Evolutionary conservation across 2,113 vertebrate species (phyloP).

Genomic region (Gallinago jamesoni): DNA sequence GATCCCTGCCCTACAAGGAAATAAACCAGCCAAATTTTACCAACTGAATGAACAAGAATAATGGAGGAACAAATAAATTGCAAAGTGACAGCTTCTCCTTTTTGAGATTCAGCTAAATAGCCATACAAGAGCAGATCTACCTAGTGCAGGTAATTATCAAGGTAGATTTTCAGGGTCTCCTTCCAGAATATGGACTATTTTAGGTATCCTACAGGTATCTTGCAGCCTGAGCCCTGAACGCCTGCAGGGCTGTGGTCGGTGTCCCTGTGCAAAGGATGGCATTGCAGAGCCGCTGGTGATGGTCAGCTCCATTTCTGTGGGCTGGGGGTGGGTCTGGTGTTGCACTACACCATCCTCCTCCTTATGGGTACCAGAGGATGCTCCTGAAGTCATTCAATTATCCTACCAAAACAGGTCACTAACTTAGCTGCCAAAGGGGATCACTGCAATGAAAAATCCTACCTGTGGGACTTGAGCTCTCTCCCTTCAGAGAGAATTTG

Average conservation of each 20-base stretch:
- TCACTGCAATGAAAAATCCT: neutral
- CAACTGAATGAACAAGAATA: neutral
- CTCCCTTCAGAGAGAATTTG: neutral
- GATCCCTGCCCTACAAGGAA: neutral
- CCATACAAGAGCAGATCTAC: fast-evolving
- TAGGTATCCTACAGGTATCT: neutral
- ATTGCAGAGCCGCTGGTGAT: neutral
- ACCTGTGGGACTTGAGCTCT: neutral
- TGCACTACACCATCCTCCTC: neutral
- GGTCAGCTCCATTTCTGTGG: neutral
- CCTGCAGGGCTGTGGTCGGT: fast-evolving
- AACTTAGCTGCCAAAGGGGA: neutral
- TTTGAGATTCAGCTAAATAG: neutral
- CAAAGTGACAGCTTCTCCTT: neutral
- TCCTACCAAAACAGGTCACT: neutral
- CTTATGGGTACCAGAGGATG: neutral
- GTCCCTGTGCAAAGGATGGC: fast-evolving
- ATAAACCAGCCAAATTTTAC: neutral
- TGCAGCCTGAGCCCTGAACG: neutral
- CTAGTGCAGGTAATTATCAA: neutral
- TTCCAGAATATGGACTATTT: neutral
- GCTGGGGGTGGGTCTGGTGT: neutral
- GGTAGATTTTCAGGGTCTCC: neutral
- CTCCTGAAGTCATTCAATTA: neutral
- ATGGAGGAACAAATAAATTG: neutral